Evolutionary conservation across 2,797 vertebrate species (phyloP), one percentile per base, ranked within the genome.

Genomic region (Hemitrygon akajei): DNA sequence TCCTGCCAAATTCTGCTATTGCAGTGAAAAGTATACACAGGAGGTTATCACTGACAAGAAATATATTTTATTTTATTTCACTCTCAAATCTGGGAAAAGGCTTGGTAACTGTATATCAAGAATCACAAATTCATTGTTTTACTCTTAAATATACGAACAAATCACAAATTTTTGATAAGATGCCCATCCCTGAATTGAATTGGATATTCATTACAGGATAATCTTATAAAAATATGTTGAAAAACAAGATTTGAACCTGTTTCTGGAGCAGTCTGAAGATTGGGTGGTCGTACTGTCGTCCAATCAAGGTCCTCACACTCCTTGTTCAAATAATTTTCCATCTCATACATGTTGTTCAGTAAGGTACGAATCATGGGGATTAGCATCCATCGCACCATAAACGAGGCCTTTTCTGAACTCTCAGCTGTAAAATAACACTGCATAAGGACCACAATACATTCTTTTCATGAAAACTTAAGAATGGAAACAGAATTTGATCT

Each of bases 291-390:
- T 20, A 97, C 97, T 56, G 97, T 96, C 0, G 97, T 98, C 97
- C 97, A 98, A 95, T 95, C 95, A 93, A 97, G 95, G 95, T 97
- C 97, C 4, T 96, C 94, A 0, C 95, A 95, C 80, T 95, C 96
- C 93, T 96, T 95, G 93, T 95, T 94, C 81, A 98, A 95, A 94
- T 95, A 95, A 93, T 95, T 93, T 95, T 98, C 97, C 97, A 98
- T 98, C 94, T 97, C 96, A 34, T 96, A 94, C 97, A 97, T 98
- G 95, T 97, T 97, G 94, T n/a, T 95, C 91, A 98, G 96, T 79
- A 98, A 94, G 40, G 96, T 97, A 93, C 96, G 96, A 93, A 98
- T 97, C 95, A 97, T 94, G 0, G 97, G 97, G 95, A 97, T 94
- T 94, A 98, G 95, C 20, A 98, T 94, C 94, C 97, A 97, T 5